Conservation (phyloP, 2,888 invertebrate genomes). For the Pheosia gnoma region DNA sequence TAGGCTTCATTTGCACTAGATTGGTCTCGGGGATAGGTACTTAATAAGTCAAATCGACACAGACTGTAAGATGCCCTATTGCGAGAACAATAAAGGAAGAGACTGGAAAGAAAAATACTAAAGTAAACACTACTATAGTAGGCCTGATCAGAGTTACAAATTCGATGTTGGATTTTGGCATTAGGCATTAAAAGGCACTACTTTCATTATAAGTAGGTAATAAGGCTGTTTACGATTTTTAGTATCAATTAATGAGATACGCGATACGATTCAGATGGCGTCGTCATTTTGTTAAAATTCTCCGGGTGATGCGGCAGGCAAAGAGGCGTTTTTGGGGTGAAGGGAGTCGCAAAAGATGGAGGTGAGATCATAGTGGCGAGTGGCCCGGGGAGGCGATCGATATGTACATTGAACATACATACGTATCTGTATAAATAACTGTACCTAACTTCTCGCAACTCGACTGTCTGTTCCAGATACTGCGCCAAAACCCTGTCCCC, state of each 20-base stretch:
- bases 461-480: constrained; percentile 82
- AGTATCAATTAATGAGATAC: constrained; percentile 33
- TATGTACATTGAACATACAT: constrained; percentile 84
- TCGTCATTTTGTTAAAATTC: constrained; percentile 66
- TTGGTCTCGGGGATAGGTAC: too few species aligned
- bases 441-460: constrained; percentile 82
- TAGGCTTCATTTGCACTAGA: too few species aligned
- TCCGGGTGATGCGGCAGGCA: constrained; percentile 68
- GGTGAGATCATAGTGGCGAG: constrained; percentile 84
- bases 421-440: constrained; percentile 81
- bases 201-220: too few species aligned
- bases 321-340: constrained; percentile 52
- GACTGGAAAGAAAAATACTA: too few species aligned
- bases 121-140: too few species aligned
- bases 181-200: too few species aligned
- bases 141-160: too few species aligned
- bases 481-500: constrained; percentile 77
- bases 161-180: too few species aligned
- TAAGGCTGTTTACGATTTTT: not conserved
- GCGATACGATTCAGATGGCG: constrained; percentile 45
- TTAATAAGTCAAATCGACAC: too few species aligned
- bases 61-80: too few species aligned
- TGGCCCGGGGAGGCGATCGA: constrained; percentile 83
- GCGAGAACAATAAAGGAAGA: too few species aligned
- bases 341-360: constrained; percentile 78